Percentiles rank a stretch among this genome's conserved stretches.
phyloP scores from a whole-genome alignment of 2,888 invertebrate genomes.

The Leptogaster cylindrica region DNA sequence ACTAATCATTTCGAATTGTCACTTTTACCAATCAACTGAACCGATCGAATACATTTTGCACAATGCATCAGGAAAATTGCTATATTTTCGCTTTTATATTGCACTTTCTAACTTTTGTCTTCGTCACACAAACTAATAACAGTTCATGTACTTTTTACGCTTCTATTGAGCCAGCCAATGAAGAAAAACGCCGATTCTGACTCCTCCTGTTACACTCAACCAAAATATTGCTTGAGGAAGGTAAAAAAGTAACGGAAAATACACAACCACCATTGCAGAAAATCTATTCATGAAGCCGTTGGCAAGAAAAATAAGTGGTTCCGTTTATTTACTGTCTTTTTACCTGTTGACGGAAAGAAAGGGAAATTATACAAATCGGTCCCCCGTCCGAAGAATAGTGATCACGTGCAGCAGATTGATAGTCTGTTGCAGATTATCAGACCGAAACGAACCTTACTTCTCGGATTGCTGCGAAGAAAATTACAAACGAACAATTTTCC shows the following conservation, averaged over 20 bases:
- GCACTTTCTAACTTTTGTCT: slow-evolving; percentile 33
- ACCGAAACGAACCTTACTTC: slow-evolving; percentile 10
- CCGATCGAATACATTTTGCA: slow-evolving; percentile 43
- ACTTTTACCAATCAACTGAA: slow-evolving; percentile 28
- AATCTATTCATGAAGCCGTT: not conserved
- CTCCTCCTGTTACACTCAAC: slow-evolving; percentile 10
- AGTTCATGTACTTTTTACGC: slow-evolving; percentile 13
- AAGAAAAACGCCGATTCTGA: slow-evolving; percentile 14
- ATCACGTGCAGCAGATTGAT: slow-evolving; percentile 17
- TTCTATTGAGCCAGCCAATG: slow-evolving; percentile 10
- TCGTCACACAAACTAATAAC: slow-evolving; percentile 7
- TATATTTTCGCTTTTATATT: slow-evolving; percentile 47
- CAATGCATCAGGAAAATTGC: slow-evolving; percentile 41
- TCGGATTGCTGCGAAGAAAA: slow-evolving; percentile 7
- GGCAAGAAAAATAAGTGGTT: slow-evolving; percentile 22
- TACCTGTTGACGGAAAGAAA: slow-evolving; percentile 25
- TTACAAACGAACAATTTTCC: slow-evolving; percentile 10
- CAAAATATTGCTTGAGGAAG: slow-evolving; percentile 32
- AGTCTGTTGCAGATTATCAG: slow-evolving; percentile 12
- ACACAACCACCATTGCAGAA: not conserved
- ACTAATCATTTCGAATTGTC: slow-evolving; percentile 26
- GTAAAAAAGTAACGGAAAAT: not conserved
- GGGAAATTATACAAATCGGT: slow-evolving; percentile 19
- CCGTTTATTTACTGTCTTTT: slow-evolving; percentile 28
- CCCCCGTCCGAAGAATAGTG: slow-evolving; percentile 4